Evolutionary conservation across 2,888 invertebrate species (phyloP), one percentile per base, ranked within the genome.

Genomic region (Hylaea fasciaria): DNA sequence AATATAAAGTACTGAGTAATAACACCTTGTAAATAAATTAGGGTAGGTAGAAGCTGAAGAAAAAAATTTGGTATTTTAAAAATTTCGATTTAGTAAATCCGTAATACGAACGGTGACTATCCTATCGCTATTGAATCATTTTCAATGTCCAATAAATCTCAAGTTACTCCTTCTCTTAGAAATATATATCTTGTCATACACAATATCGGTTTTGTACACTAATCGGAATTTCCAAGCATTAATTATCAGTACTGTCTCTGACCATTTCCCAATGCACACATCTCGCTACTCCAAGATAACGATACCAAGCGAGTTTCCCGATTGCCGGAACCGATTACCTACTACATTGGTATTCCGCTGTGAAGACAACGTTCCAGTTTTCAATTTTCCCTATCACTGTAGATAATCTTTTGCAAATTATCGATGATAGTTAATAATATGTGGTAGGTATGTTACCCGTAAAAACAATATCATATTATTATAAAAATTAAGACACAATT

Each of bases 251-350:
- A 16, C 37, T 35, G 32, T 17, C 14, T 39, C 14, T 56, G 45
- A 32, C 57, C 35, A 57, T 52, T n/a, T 2, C 22, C 2, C 22
- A 22, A 22, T 51, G 41, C 41, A 50, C 28, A 41, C 45, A 50
- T 60, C 60, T 60, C 16, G 28, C 28, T 32, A 48, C 40, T 41
- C 50, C 9, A 40, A 13, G 59, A 60, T 60, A 60, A 46, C 54
- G 46, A 54, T 45, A 54, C 17, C 40, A 29, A 51, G 48, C 53
- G 41, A 2, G 37, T 37, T 12, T 37, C 0, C 41, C 28, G 60
- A 60, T 60, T 46, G 39, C 40, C n/a, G 22, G 39, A 40, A 47
- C 43, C 37, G 29, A 37, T 61, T 61, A 37, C n/a, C n/a, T n/a
- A n/a, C 55, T 13, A 35, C 43, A 61, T 47, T 29, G 37, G 16